Evolutionary conservation across 2,797 vertebrate genomes (phyloP), one percentile per base, ranked within the genome.

Genomic region (Anguilla anguilla): DNA sequence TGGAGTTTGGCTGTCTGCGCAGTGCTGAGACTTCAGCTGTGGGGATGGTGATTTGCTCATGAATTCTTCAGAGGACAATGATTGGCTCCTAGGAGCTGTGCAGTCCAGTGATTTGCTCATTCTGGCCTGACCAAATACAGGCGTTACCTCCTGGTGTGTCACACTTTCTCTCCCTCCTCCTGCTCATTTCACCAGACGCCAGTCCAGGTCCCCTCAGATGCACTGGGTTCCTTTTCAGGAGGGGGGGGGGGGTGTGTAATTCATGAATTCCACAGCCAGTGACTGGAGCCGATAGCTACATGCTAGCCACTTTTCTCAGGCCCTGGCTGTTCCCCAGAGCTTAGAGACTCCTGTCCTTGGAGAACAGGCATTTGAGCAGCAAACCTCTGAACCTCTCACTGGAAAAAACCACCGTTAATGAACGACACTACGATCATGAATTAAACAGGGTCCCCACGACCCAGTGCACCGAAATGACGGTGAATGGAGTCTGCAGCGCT

Each of bases 391-490:
- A 51, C 7, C 19, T 22, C 39, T 81, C 19, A 46, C 19, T 49
- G 17, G 43, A 77, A 81, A 79, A 46, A 43, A 22, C 6, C 31
- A 43, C 19, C 10, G 6, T 81, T 22, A 81, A 22, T 1, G 22
- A 43, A 43, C 25, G 46, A 82, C 43, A 49, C 46, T 51, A 49
- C 25, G 39, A 49, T 51, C 79, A n/a, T 82, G 79, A 82, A 82
- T 49, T 22, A 82, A 82, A 82, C 46, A 84, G 53, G 28, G 51
- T 84, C 31, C 84, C 84, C 39, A 11, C 22, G n/a, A 59, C 83
- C 28, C 49, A 13, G 10, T 84, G 49, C 13, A 13, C 43, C 6
- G 6, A 43, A 43, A 35, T 31, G 11, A 46, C 0, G 46, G 46
- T 83, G n/a, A 83, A 51, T 53, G 46, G 25, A 51, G 35, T 59